Percentiles rank a stretch among this genome's conserved stretches.
Conservation (phyloP, 2,797 vertebrate genomes). For the Leuciscus waleckii region DNA sequence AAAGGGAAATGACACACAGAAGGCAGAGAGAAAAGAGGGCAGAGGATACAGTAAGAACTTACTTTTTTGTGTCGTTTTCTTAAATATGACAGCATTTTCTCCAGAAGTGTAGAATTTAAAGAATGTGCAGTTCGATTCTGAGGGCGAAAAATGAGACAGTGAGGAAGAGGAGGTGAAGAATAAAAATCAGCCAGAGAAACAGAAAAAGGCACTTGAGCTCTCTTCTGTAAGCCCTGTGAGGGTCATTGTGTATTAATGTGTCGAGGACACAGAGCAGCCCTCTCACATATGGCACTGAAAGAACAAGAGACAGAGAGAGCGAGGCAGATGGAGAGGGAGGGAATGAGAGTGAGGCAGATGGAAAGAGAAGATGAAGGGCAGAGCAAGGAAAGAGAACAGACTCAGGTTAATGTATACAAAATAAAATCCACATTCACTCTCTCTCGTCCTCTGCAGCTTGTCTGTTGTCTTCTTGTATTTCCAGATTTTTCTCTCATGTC, state of each 20-base stretch:
- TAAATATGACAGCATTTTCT: constrained; percentile 88
- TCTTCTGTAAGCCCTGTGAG: constrained; percentile 37
- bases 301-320: constrained; percentile 54
- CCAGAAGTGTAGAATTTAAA: constrained; percentile 94
- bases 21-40: background rate
- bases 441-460: constrained; percentile 65
- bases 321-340: constrained; percentile 60
- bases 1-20: background rate
- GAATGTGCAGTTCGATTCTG: constrained; percentile 91
- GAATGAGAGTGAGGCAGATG: constrained; percentile 53
- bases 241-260: constrained; percentile 54
- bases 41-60: constrained; percentile 60
- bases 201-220: constrained; percentile 51
- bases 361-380: constrained; percentile 51
- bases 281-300: constrained; percentile 54
- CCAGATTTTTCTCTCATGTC: constrained; percentile 47
- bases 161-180: constrained; percentile 4
- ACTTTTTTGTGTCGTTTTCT: constrained; percentile 88
- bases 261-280: constrained; percentile 36
- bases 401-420: constrained; percentile 23
- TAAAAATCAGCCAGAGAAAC: constrained; percentile 30
- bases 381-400: constrained; percentile 22
- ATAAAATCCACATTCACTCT: constrained; percentile 60
- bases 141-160: constrained; percentile 29
- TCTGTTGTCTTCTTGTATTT: constrained; percentile 28